phyloP scores from a whole-genome alignment of 92 coral and sea anemone genomes.

The Diadumene lineata region DNA sequence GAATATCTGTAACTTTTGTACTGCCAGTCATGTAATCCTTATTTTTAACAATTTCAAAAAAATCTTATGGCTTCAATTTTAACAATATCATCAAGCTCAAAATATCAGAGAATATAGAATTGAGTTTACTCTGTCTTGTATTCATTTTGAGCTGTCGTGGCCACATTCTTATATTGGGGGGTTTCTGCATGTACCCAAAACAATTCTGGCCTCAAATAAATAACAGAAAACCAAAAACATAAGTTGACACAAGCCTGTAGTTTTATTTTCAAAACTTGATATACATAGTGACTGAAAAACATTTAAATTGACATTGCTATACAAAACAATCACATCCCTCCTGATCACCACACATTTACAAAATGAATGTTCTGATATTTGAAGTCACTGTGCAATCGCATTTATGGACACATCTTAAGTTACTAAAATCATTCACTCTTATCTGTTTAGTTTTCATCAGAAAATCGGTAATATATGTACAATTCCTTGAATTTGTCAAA shows the following conservation, averaged over 20 bases:
- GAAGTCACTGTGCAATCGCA: slow-evolving; percentile 24
- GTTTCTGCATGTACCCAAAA: too few species aligned
- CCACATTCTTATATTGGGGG: too few species aligned
- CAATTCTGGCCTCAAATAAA: too few species aligned
- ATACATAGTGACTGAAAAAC: slow-evolving; percentile 23
- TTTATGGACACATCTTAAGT: slow-evolving; percentile 22
- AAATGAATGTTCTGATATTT: neutral
- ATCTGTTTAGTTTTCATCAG: slow-evolving; percentile 41
- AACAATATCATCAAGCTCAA: too few species aligned
- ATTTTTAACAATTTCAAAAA: too few species aligned
- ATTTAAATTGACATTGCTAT: slow-evolving; percentile 3
- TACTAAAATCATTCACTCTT: slow-evolving; percentile 4
- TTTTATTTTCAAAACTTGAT: slow-evolving; percentile 31
- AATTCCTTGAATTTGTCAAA: slow-evolving; percentile 96
- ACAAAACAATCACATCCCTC: slow-evolving; percentile 19
- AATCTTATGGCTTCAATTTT: too few species aligned
- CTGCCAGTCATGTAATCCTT: too few species aligned
- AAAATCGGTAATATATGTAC: slow-evolving; percentile 73
- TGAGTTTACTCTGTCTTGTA: too few species aligned
- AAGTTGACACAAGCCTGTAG: slow-evolving; percentile 15
- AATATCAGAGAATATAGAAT: too few species aligned
- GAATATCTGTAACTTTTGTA: too few species aligned
- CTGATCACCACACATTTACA: slow-evolving; percentile 14
- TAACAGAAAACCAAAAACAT: neutral
- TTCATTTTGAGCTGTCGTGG: too few species aligned